Evolutionary conservation across 2,113 vertebrate genomes (phyloP), one percentile per base, ranked within the genome.

Genomic region (Brachypodius melanocephalos): DNA sequence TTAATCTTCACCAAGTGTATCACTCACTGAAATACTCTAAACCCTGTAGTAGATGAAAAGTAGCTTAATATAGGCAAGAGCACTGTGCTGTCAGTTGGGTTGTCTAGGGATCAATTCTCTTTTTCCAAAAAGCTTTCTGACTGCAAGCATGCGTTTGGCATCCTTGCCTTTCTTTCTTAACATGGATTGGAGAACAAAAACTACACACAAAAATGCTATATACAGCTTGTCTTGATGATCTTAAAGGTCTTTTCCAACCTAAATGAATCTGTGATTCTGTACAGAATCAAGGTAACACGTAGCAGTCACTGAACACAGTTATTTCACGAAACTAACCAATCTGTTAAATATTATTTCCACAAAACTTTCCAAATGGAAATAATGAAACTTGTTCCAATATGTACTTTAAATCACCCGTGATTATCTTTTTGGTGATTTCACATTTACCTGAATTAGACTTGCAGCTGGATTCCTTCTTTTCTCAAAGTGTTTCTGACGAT

Each of bases 401-500:
- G 14, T 25, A 52, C 43, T 90, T 71, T 58, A 51, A 90, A 81
- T 81, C 12, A 85, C 51, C 40, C 63, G 19, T 38, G 91, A 11
- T 63, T 31, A 49, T 92, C 59, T 62, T 58, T 72, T 69, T 40
- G 26, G 45, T 34, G 32, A 24, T 68, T 38, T 95, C 75, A 46
- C 85, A 95, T 94, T 98, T 98, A 99, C 99, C 99, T 99, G 99
- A 95, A 99, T 99, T 96, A 99, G 98, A 93, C 99, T 99, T 97
- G 99, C 99, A 25, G 99, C 99, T 72, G 99, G 99, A 94, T 99
- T 99, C 85, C 99, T 98, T 96, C 99, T 98, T 96, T 99, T 99
- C 97, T 99, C 99, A 98, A 99, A 99, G 97, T 99, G 99, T 97
- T 99, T 99, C 97, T 99, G 99, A 74, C 99, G 98, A 96, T 99